Evolutionary conservation across 2,888 invertebrate genomes (phyloP).

Genomic region (Platynereis dumerilii): DNA sequence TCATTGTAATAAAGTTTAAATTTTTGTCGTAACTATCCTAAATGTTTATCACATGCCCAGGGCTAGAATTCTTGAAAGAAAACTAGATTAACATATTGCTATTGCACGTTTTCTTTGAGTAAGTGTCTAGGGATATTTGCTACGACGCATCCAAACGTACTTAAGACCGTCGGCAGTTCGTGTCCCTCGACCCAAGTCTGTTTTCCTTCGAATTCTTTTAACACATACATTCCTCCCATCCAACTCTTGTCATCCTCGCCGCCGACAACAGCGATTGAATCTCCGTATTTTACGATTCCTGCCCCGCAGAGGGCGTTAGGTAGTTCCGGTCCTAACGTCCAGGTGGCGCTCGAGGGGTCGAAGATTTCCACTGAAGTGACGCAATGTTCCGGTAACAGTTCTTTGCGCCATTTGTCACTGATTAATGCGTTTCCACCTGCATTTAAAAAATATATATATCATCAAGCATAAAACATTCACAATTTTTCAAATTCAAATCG

Average conservation of each 20-base stretch:
- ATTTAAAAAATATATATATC: neutral
- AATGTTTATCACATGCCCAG: too few species aligned
- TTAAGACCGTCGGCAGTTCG: constrained; percentile 59
- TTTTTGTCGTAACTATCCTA: too few species aligned
- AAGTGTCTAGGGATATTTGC: constrained; percentile 40
- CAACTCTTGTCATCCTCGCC: constrained; percentile 61
- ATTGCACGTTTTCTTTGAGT: constrained; percentile 13
- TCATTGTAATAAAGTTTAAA: too few species aligned
- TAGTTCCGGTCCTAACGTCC: constrained; percentile 57
- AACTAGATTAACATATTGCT: neutral
- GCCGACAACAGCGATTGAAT: constrained; percentile 56
- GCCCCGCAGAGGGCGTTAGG: constrained; percentile 61
- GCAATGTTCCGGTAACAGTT: constrained; percentile 58
- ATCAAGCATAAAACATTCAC: neutral
- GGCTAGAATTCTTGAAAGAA: too few species aligned
- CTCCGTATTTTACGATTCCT: constrained; percentile 55
- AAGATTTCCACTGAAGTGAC: constrained; percentile 58
- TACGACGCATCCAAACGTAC: constrained; percentile 60
- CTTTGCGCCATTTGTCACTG: constrained; percentile 59
- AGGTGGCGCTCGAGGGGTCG: constrained; percentile 49
- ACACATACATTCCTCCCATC: constrained; percentile 60
- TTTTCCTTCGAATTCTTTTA: constrained; percentile 42
- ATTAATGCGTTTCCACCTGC: constrained; percentile 57
- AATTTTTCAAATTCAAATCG: neutral
- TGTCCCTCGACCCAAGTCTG: constrained; percentile 57